Evolutionary conservation across 2,888 invertebrate genomes (phyloP), one percentile per base, ranked within the genome.

Genomic region (Sinotaia quadrata): DNA sequence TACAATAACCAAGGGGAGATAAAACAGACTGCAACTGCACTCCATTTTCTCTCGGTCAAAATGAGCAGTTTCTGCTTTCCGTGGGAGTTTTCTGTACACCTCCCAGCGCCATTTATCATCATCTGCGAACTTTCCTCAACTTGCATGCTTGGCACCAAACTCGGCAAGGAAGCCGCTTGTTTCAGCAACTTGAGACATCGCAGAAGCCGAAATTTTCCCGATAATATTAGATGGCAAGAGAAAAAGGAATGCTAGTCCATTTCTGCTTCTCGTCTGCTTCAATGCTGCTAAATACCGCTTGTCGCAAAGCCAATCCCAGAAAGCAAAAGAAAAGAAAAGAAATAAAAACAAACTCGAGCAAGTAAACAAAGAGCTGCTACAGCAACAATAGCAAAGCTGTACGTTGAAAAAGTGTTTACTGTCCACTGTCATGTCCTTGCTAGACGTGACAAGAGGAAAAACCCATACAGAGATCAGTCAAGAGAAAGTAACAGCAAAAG

Each of bases 71-170:
- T n/a, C 47, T n/a, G 47, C 12, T 7, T 47, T n/a, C 47, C 47
- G 24, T 12, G 47, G 47, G 47, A 47, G 47, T 47, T 47, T 47
- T 47, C 24, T 21, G 47, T 47, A 18, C 47, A n/a, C 47, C 24
- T 24, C 47, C 47, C 24, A 21, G 47, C 47, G 47, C 47, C n/a
- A 47, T 47, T 47, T 47, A 47, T 47, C 47, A 47, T 47, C 47
- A 47, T 47, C 47, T 47, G 18, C 47, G 47, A 47, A 8, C 47
- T n/a, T n/a, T 47, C 12, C 18, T 7, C 47, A 21, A 21, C 47
- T 18, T 8, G 47, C 7, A 24, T 24, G 47, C 18, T 47, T 47
- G 47, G 47, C 47, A 47, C 7, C 12, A 24, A 7, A 7, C 24
- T 8, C 47, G 47, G 47, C 47, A 7, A 47, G 47, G 24, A 18